Evolutionary conservation across 2,888 invertebrate species (phyloP).

Genomic region (Monopis laevigella): DNA sequence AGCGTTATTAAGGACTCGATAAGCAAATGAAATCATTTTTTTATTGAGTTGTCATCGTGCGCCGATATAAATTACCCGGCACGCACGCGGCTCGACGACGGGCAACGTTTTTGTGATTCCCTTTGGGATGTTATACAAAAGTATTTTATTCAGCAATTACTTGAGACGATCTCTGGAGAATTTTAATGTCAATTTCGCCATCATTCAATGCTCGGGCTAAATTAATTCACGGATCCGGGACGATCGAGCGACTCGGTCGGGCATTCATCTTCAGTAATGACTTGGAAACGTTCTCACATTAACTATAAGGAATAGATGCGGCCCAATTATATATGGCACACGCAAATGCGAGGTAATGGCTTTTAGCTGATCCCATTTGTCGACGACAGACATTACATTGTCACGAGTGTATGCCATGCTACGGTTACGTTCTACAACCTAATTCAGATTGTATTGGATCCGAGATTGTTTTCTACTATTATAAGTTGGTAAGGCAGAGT

Average conservation of each 20-base stretch:
- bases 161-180: constrained; percentile 58
- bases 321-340: constrained; percentile 51
- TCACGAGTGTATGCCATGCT: too few relatives aligned
- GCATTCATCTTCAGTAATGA: constrained; percentile 57
- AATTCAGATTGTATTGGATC: too few relatives aligned
- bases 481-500: constrained; percentile 8
- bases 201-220: constrained; percentile 58
- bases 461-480: constrained; percentile 6
- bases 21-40: constrained; percentile 68
- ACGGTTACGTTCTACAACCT: too few relatives aligned
- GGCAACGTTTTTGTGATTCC: constrained; percentile 52
- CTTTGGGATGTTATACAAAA: constrained; percentile 60
- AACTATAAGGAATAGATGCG: constrained; percentile 45
- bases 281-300: constrained; percentile 47
- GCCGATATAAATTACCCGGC: constrained; percentile 57
- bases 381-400: not conserved
- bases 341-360: constrained; percentile 42
- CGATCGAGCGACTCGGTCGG: constrained; percentile 25
- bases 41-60: constrained; percentile 65
- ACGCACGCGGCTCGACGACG: constrained; percentile 34
- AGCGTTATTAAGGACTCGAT: constrained; percentile 64
- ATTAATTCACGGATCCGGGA: constrained; percentile 52
- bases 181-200: constrained; percentile 64
- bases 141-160: constrained; percentile 67
- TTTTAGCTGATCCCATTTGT: constrained; percentile 32